Percentiles rank a stretch among this genome's conserved stretches.
Conservation (phyloP, 2,113 vertebrate genomes). For the Plestiodon gilberti region DNA sequence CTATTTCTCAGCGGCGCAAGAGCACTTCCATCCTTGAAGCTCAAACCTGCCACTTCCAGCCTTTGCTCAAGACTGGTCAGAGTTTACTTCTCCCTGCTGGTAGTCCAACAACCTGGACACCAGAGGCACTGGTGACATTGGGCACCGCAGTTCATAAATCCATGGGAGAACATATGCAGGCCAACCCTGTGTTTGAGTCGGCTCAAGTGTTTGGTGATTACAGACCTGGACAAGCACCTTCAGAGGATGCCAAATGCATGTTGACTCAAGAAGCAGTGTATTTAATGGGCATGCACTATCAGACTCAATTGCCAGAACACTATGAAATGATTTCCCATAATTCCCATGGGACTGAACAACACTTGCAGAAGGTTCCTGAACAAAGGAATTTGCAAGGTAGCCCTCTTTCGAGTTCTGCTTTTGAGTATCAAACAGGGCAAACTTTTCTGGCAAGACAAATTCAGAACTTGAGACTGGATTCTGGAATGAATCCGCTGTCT, state of each 20-base stretch:
- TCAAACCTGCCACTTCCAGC: constrained; percentile 91
- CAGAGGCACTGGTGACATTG: constrained; percentile 80
- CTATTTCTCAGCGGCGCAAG: constrained; percentile 92
- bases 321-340: constrained; percentile 74
- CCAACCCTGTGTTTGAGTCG: constrained; percentile 78
- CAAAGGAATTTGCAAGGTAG: constrained; percentile 74
- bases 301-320: constrained; percentile 76
- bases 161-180: constrained; percentile 83
- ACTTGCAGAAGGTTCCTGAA: constrained; percentile 75
- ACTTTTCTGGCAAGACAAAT: constrained; percentile 82
- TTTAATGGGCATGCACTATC: constrained; percentile 79
- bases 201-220: constrained; percentile 83
- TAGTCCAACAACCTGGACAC: constrained; percentile 79
- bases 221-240: constrained; percentile 82
- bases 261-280: constrained; percentile 87
- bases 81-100: constrained; percentile 85
- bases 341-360: constrained; percentile 64
- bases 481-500: constrained; percentile 74
- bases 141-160: constrained; percentile 82
- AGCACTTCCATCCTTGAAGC: constrained; percentile 98
- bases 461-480: constrained; percentile 82
- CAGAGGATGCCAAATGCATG: constrained; percentile 85
- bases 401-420: constrained; percentile 81
- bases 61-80: constrained; percentile 88
- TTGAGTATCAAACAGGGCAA: constrained; percentile 84